These are phyloP conservation scores for Sturnira hondurensis DNA, from an alignment of 2,113 vertebrate species.

Conservation along the genomic window DNA sequence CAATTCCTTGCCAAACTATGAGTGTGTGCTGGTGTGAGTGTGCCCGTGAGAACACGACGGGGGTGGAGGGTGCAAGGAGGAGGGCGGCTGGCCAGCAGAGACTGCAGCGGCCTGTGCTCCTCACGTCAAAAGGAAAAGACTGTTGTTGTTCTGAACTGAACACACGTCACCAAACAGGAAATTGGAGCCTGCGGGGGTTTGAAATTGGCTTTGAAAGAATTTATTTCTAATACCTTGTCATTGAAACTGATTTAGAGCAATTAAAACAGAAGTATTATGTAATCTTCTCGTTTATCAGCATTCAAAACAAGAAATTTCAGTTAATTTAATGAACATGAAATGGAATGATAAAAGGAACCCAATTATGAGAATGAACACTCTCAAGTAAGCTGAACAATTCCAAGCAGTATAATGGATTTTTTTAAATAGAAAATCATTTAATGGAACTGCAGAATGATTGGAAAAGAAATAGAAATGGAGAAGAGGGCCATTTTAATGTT, in stretches of 20 bases:
- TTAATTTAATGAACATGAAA: slow-evolving; percentile 3
- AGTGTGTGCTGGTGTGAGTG: neutral
- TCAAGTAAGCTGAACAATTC: neutral
- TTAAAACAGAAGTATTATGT: neutral
- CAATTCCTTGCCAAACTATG: neutral
- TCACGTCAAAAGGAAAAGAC: neutral
- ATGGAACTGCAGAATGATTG: neutral
- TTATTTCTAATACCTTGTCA: neutral
- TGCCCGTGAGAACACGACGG: too few relatives aligned
- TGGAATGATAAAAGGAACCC: neutral
- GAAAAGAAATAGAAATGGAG: neutral
- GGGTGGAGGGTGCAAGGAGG: rapidly evolving
- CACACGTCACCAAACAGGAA: neutral
- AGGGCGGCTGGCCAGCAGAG: neutral
- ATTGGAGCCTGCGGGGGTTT: neutral
- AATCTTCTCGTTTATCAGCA: neutral
- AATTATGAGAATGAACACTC: neutral
- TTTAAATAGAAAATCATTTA: slow-evolving; percentile 10
- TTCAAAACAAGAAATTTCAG: slow-evolving; percentile 15
- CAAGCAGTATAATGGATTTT: neutral
- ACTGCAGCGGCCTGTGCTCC: too few relatives aligned
- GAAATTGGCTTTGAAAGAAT: neutral
- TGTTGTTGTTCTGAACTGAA: neutral
- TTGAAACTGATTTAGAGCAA: neutral
- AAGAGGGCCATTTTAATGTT: neutral